Evolutionary conservation across 2,113 vertebrate species (phyloP), one percentile per base, ranked within the genome.

Genomic region (Argyrosomus japonicus): DNA sequence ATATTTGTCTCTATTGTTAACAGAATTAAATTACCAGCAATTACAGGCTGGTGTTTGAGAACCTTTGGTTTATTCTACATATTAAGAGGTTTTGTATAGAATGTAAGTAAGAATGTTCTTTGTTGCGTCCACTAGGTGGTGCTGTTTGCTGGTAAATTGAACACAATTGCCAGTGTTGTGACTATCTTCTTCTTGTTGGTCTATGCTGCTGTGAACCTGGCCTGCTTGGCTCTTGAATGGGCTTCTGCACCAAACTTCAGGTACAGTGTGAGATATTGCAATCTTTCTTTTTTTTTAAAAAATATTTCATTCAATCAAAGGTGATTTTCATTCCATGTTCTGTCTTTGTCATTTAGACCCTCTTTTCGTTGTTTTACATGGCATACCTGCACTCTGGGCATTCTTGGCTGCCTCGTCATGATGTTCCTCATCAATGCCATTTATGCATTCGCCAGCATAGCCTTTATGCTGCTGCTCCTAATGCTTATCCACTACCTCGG

Each of bases 101-200:
- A 4, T 18, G 5, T 29, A 32, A 32, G 4, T 5, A 23, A 19
- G 12, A 5, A 9, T 68, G n/a, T 73, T 58, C 14, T 54, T 1
- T 68, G 27, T 81, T 62, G 0, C 0, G 11, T 40, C 83, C 91
- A 81, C 82, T 89, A 87, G 89, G 65, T 91, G 88, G 90, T 92
- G 87, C 84, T 91, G 77, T 93, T 92, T 81, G 79, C 87, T 67
- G 85, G 91, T 60, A 93, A 93, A 91, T 92, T 93, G 74, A 97
- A 97, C 93, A 97, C 95, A 69, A 97, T 98, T 0, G 96, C 96
- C 0, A 94, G 95, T 10, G 93, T 97, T 0, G 96, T 97, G 43
- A 96, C 96, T 18, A 96, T 96, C 68, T 96, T 96, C 92, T 97
- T 97, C 88, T 90, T 97, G 63, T 81, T 97, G 91, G 96, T 97